These are phyloP conservation scores for Unio delphinus DNA, from an alignment of 2,888 invertebrate genomes.

Conservation along the genomic window DNA sequence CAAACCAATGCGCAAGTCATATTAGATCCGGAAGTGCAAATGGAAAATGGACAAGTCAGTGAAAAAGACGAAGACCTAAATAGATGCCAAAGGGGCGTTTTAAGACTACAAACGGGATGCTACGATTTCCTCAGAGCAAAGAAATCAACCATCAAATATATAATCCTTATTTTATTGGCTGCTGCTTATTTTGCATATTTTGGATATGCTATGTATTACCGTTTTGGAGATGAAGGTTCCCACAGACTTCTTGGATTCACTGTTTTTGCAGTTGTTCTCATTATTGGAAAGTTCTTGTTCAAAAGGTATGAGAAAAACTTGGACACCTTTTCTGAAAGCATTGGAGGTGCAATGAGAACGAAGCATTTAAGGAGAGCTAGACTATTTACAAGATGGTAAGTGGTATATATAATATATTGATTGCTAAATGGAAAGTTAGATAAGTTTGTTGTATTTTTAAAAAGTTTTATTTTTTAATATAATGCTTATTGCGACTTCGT, in stretches of 20 bases:
- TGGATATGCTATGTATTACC: constrained; percentile 35
- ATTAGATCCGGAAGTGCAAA: too few species aligned
- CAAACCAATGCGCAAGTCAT: too few species aligned
- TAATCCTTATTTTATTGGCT: constrained; percentile 11
- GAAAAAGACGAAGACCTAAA: too few species aligned
- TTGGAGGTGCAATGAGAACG: constrained; percentile 13
- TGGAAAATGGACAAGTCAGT: too few species aligned
- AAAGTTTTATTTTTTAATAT: too few species aligned
- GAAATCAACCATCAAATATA: too few species aligned
- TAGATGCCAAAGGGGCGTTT: too few species aligned
- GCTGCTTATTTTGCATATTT: constrained; percentile 33
- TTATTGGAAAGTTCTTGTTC: constrained; percentile 16
- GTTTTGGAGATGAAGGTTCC: constrained; percentile 52
- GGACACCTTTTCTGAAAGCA: constrained; percentile 17
- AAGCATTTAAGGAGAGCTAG: not conserved
- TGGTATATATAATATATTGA: not conserved
- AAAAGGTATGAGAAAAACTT: constrained; percentile 13
- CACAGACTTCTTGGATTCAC: constrained; percentile 43
- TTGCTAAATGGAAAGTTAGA: too few species aligned
- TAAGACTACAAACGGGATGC: too few species aligned
- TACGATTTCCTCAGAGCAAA: too few species aligned
- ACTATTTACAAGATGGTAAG: constrained; percentile 20
- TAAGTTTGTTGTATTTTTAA: too few species aligned
- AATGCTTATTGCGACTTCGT: too few species aligned
- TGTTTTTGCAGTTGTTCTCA: constrained; percentile 29